A percentile compares a stretch with the other conserved stretches of the same genome.
These are phyloP conservation scores for Salvator merianae DNA, from an alignment of 2,113 vertebrate species.

Conservation along the genomic window DNA sequence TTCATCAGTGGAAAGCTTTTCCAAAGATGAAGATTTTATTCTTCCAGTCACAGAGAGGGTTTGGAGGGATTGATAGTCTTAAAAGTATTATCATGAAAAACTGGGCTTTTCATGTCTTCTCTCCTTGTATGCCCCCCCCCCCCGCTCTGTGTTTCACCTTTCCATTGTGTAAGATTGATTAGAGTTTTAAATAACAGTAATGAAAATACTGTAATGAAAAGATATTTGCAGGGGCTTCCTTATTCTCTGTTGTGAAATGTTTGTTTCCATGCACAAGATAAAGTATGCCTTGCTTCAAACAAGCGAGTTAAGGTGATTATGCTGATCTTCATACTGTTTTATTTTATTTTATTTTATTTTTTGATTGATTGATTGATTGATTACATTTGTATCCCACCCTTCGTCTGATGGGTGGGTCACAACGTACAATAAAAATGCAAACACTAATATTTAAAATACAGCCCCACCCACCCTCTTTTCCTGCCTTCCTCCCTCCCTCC, in stretches of 20 bases:
- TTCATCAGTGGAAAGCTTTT: slow-evolving; percentile 28
- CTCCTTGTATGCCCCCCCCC: background rate
- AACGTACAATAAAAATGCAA: no score
- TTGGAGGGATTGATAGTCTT: background rate
- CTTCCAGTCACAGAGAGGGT: slow-evolving; percentile 35
- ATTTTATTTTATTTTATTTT: no score
- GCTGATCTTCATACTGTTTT: background rate
- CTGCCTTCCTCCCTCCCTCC: no score
- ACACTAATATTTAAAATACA: no score
- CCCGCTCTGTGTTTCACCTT: background rate
- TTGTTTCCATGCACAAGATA: background rate
- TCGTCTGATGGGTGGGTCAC: no score
- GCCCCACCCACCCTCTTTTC: no score
- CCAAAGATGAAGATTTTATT: slow-evolving; percentile 7
- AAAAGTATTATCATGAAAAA: background rate
- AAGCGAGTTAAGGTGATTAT: background rate
- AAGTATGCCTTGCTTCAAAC: background rate
- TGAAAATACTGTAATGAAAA: background rate
- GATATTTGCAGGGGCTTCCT: background rate
- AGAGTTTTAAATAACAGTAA: background rate
- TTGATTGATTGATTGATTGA: no score
- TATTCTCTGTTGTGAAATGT: background rate
- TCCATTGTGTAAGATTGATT: background rate
- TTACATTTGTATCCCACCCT: no score
- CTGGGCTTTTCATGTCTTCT: slow-evolving; percentile 6